Percentiles rank a stretch among this genome's conserved stretches.
Evolutionary conservation across 2,113 vertebrate species (phyloP).

Genomic region (Catharus bicknelli): DNA sequence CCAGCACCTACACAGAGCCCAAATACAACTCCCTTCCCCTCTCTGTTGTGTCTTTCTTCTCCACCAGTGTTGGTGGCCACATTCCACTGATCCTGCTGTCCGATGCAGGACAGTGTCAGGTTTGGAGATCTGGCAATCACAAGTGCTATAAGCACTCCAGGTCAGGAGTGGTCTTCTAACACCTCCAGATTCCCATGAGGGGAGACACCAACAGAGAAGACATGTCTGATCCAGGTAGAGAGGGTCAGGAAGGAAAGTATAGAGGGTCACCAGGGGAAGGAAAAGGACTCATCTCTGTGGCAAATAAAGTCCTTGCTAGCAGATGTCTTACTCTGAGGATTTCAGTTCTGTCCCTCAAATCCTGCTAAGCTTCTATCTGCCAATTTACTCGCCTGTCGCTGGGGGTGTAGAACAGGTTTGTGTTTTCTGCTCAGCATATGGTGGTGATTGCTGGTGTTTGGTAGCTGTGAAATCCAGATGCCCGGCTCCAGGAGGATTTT

Average conservation of each 20-base stretch:
- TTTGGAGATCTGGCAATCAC: not conserved
- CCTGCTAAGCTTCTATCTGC: slow-evolving; percentile 30
- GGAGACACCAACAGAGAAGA: not conserved
- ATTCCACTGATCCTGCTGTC: not conserved
- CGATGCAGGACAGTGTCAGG: fast-evolving
- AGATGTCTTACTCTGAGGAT: not conserved
- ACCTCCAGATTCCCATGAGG: fast-evolving
- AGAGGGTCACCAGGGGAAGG: not conserved
- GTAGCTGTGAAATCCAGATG: slow-evolving; percentile 65
- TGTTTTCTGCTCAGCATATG: slow-evolving; percentile 61
- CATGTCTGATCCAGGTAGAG: not conserved
- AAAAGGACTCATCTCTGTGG: not conserved
- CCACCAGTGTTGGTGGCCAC: not conserved
- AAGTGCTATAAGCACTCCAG: not conserved
- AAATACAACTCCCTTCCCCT: not conserved
- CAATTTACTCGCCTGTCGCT: not conserved
- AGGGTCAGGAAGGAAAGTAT: not conserved
- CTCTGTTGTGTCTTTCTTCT: not conserved
- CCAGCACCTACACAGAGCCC: not conserved
- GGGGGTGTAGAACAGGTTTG: slow-evolving; percentile 39
- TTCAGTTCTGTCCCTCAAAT: slow-evolving; percentile 20
- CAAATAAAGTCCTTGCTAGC: not conserved
- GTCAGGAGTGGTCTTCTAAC: not conserved
- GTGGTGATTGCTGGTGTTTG: slow-evolving; percentile 55
- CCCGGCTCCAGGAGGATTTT: slow-evolving; percentile 49